Conservation (phyloP, 2,888 invertebrate genomes). For the Dascillus cervinus region DNA sequence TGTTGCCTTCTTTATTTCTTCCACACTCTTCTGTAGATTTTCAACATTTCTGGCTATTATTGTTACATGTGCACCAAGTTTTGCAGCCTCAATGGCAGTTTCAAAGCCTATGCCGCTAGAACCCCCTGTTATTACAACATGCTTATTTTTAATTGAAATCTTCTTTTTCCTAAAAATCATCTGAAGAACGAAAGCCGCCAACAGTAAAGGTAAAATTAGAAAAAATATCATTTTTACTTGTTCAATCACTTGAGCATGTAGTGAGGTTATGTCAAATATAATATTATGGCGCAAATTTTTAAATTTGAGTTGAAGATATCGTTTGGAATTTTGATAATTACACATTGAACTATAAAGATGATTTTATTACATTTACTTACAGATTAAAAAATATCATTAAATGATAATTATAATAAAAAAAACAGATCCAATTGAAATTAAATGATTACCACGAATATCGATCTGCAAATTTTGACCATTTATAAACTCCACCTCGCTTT, state of each 20-base stretch:
- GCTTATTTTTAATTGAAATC: constrained; percentile 44
- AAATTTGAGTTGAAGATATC: too few species aligned
- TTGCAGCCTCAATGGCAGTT: constrained; percentile 68
- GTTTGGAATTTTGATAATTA: too few species aligned
- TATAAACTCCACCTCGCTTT: constrained; percentile 45
- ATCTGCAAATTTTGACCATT: constrained; percentile 42
- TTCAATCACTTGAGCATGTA: too few species aligned
- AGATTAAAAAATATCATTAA: too few species aligned
- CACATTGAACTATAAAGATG: too few species aligned
- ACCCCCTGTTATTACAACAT: constrained; percentile 81
- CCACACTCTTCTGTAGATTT: constrained; percentile 56
- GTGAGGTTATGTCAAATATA: too few species aligned
- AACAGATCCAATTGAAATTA: too few species aligned
- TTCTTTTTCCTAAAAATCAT: constrained; percentile 23
- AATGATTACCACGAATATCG: constrained; percentile 28
- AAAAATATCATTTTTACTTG: neutral
- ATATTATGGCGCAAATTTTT: too few species aligned
- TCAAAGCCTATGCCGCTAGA: constrained; percentile 93
- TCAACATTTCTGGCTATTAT: constrained; percentile 76
- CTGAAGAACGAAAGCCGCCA: constrained; percentile 6
- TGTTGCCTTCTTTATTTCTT: constrained; percentile 49
- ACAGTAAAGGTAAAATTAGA: constrained; percentile 5
- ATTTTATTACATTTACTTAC: too few species aligned
- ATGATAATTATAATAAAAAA: too few species aligned
- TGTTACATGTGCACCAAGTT: constrained; percentile 81